A percentile compares a stretch with the other conserved stretches of the same genome.
phyloP scores from a whole-genome alignment of 2,113 vertebrate genomes.

The Loxodonta africana region DNA sequence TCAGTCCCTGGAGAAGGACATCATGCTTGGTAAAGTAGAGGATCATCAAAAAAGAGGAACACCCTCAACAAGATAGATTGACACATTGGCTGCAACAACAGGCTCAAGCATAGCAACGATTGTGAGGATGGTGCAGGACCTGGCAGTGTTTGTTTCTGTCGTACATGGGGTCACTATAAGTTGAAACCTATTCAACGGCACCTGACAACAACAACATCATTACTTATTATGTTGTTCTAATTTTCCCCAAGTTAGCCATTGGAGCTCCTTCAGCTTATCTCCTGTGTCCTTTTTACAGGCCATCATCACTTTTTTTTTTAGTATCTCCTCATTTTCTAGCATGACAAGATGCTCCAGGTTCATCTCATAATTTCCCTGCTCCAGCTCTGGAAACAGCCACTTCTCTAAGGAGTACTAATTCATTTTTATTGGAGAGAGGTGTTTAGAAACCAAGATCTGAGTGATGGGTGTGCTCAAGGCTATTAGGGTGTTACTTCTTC shows the following conservation, averaged over 20 bases:
- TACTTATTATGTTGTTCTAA: neutral
- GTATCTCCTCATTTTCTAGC: neutral
- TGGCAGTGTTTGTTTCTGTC: too few relatives aligned
- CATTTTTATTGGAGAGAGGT: neutral
- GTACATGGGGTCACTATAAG: too few relatives aligned
- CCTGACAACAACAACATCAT: too few relatives aligned
- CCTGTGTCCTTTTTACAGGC: neutral
- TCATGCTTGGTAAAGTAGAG: too few relatives aligned
- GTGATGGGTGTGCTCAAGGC: neutral
- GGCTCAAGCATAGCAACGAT: too few relatives aligned
- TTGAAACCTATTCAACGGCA: too few relatives aligned
- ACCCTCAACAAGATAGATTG: too few relatives aligned
- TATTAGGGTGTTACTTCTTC: neutral
- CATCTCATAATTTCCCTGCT: neutral
- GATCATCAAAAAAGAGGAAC: too few relatives aligned
- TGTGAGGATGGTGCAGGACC: too few relatives aligned
- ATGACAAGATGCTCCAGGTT: neutral
- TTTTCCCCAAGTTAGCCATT: neutral
- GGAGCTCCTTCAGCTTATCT: neutral
- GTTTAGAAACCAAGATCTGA: conserved; percentile 44
- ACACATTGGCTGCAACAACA: too few relatives aligned
- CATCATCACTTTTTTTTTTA: neutral
- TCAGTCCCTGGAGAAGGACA: too few relatives aligned
- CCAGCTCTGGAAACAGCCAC: neutral
- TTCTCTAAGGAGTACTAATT: neutral